phyloP scores from a whole-genome alignment of 2,797 vertebrate species.

The Botia almorhae region DNA sequence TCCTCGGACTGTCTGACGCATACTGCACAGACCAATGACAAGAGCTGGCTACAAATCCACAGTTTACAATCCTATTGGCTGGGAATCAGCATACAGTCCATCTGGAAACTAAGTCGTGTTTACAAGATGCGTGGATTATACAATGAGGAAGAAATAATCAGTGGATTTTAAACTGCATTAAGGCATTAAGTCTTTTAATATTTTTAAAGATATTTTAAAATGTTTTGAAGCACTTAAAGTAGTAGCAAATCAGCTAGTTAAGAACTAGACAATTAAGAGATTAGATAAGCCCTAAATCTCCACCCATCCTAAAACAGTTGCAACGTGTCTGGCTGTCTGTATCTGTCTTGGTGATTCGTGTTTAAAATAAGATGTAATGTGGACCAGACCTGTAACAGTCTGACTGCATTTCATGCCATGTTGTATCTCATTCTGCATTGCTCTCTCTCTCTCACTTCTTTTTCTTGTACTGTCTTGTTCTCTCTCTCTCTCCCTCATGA shows the following conservation, averaged over 20 bases:
- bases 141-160: not conserved
- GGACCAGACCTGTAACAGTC: not conserved
- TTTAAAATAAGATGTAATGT: not conserved
- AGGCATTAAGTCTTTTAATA: not conserved
- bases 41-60: not conserved
- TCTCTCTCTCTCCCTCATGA: conserved; percentile 6
- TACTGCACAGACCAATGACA: not conserved
- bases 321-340: no score
- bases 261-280: no score
- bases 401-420: not conserved
- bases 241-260: no score
- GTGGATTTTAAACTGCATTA: not conserved
- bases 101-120: no score
- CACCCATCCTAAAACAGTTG: no score
- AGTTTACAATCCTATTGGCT: not conserved
- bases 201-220: not conserved
- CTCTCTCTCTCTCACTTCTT: not conserved
- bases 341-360: not conserved
- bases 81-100: no score
- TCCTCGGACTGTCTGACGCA: not conserved
- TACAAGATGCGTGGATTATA: no score
- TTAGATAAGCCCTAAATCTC: no score
- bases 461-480: not conserved
- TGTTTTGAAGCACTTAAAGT: no score
- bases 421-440: not conserved